Conservation (phyloP, 1,140 invertebrate genomes). For the Acromyrmex echinatior region DNA sequence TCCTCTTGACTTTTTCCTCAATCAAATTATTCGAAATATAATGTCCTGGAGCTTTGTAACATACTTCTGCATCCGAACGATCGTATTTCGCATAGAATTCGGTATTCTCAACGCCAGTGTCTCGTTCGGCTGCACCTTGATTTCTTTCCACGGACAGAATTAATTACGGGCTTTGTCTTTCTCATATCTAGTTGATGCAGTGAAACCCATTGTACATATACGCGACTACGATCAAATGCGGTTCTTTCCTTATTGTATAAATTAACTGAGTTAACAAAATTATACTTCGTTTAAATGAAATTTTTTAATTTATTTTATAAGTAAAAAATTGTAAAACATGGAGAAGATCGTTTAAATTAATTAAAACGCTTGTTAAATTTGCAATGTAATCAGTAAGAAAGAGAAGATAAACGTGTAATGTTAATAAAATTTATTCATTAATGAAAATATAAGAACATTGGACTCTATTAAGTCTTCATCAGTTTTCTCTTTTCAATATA, state of each 20-base stretch:
- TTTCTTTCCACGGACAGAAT: constrained; percentile 40
- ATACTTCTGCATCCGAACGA: neutral
- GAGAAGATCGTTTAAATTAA: too few relatives aligned
- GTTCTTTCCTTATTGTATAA: neutral
- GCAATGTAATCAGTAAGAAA: too few relatives aligned
- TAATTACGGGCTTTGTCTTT: constrained; percentile 36
- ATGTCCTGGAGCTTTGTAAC: constrained; percentile 42
- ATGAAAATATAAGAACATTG: too few relatives aligned
- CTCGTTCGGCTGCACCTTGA: constrained; percentile 11
- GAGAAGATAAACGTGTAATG: too few relatives aligned
- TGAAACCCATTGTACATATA: neutral
- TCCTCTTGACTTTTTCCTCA: constrained; percentile 40
- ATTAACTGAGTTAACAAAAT: neutral
- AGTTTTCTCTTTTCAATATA: too few relatives aligned
- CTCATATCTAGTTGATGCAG: constrained; percentile 16
- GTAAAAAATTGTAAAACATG: neutral
- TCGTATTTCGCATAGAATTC: constrained; percentile 13
- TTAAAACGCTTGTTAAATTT: too few relatives aligned
- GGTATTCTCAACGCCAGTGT: constrained; percentile 19
- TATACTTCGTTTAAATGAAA: neutral
- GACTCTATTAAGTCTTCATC: too few relatives aligned
- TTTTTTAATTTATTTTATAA: neutral
- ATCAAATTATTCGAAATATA: constrained; percentile 49
- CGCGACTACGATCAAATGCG: neutral
- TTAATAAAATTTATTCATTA: too few relatives aligned